Percentiles rank a stretch among this genome's conserved stretches.
phyloP scores from a whole-genome alignment of 2,113 vertebrate genomes.

The Conger conger region DNA sequence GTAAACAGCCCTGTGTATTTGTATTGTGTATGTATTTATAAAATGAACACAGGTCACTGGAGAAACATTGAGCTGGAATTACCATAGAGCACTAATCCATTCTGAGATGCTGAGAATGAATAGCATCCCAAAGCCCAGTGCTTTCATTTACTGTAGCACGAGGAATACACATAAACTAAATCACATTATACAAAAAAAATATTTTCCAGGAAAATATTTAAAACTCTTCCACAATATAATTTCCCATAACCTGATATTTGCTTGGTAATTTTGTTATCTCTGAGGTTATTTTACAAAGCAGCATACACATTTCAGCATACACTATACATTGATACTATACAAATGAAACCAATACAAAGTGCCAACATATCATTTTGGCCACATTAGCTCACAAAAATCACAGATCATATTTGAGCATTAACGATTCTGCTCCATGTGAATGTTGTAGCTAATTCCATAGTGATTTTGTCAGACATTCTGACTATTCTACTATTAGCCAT shows the following conservation, averaged over 20 bases:
- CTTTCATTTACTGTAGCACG: neutral
- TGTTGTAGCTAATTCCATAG: too few relatives aligned
- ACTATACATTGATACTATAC: too few relatives aligned
- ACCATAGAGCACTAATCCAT: constrained; percentile 47
- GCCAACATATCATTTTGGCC: neutral
- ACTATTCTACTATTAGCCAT: too few relatives aligned
- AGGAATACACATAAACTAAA: neutral
- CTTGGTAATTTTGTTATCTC: neutral
- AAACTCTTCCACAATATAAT: neutral
- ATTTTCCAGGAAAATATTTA: neutral
- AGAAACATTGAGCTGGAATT: constrained; percentile 54
- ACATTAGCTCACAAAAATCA: neutral
- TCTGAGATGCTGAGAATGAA: constrained; percentile 40
- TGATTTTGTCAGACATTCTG: too few relatives aligned
- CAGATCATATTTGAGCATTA: neutral
- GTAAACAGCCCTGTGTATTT: constrained; percentile 45
- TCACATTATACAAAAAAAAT: neutral
- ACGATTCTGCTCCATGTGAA: neutral
- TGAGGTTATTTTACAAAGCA: neutral
- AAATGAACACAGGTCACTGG: constrained; percentile 60
- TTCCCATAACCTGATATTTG: neutral
- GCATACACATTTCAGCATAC: neutral
- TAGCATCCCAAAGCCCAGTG: neutral
- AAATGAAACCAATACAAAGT: too few relatives aligned
- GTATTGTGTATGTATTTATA: constrained; percentile 58